Base-by-base conservation (phyloP, 2,113 vertebrate genomes). In the Tragelaphus strepsiceros region DNA sequence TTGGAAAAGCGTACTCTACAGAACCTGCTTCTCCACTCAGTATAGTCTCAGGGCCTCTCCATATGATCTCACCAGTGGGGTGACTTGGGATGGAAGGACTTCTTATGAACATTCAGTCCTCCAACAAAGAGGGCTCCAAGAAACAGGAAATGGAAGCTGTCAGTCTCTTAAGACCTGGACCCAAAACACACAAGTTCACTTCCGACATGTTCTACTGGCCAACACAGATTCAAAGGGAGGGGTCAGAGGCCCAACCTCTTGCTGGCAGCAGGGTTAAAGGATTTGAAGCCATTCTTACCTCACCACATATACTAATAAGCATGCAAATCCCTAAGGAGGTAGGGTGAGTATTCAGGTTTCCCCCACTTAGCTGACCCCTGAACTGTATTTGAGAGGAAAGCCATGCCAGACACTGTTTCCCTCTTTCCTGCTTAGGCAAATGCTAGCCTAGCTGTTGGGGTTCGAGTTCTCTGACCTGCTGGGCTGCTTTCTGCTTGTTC, bases 1-100 rank as follows among this genome's bases (percentile, higher is more conserved):
- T 22, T 51, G 26, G 87, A 53, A n/a, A 6, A 2, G 26, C 1
- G 22, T 32, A 8, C 11, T 80, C 17, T 26, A 16, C 9, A 22
- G 19, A 51, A 17, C 26, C 3, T 16, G 15, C 24, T 86, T 61
- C n/a, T 9, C 32, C 2, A 19, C 67, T 81, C 64, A 43, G 24
- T 17, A 43, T 64, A 3, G 15, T 62, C 86, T 86, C 59, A 77
- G 71, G 24, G 59, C 32, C 26, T 88, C n/a, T 62, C 80, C 7
- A 1, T 3, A 1, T 26, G 14, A 4, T 11, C 56, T 51, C 62
- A 80, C 74, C 8, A 39, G 71, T 1, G 0, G 4, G 62, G 54
- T 51, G 49, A 32, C 56, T 59, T 54, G 49, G 56, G 16, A 19
- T 46, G 28, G 88, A 81, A 8, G 13, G 59, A 51, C 35, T 81